A percentile compares a stretch with the other conserved stretches of the same genome.
Evolutionary conservation across 2,113 vertebrate species (phyloP).

Genomic region (Muntiacus reevesi): DNA sequence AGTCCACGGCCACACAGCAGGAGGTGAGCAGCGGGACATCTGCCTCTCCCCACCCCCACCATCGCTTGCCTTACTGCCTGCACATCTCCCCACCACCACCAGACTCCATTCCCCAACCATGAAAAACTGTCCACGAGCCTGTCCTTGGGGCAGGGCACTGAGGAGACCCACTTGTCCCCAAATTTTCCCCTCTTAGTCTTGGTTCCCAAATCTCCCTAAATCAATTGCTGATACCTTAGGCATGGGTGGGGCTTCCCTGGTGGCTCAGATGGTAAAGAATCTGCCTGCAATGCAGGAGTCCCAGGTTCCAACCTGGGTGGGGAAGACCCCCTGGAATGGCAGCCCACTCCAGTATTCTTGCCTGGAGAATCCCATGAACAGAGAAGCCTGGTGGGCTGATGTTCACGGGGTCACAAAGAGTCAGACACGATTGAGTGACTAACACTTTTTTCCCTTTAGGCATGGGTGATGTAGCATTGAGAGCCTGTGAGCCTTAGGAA

Average conservation of each 20-base stretch:
- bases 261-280: background rate
- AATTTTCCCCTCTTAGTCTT: background rate
- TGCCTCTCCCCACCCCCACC: background rate
- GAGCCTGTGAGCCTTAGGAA: background rate
- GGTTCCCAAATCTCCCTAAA: background rate
- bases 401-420: background rate
- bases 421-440: background rate
- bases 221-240: background rate
- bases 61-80: accelerated
- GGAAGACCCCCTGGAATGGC: background rate
- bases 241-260: background rate
- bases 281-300: background rate
- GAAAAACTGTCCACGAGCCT: background rate
- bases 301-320: accelerated
- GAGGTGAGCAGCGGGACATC: background rate
- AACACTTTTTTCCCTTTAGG: background rate
- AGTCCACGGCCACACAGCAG: background rate
- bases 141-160: background rate
- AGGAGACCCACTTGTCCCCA: background rate
- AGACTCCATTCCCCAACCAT: background rate
- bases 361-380: background rate
- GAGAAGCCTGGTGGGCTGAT: background rate
- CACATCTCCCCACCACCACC: background rate
- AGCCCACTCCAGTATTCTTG: background rate
- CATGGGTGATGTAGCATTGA: background rate